These are phyloP conservation scores for Drosophila elegans DNA, from an alignment of 1,140 invertebrate genomes.

Conservation along the genomic window DNA sequence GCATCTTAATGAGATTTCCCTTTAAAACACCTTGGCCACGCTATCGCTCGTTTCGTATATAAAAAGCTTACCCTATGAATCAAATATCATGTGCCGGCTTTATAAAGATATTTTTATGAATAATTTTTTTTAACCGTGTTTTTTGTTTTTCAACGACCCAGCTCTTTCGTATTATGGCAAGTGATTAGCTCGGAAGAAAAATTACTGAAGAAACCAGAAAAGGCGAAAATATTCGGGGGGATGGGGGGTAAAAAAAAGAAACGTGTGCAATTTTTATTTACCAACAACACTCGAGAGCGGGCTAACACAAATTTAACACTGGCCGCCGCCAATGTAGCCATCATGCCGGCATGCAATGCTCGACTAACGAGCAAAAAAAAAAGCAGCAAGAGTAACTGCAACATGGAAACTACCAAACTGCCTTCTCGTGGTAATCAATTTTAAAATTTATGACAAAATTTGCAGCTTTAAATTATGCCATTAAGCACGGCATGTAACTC, in stretches of 20 bases:
- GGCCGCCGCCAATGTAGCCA: slow-evolving; percentile 77
- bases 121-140: slow-evolving; percentile 5
- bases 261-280: slow-evolving; percentile 60
- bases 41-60: slow-evolving; percentile 1
- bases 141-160: background rate
- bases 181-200: slow-evolving; percentile 46
- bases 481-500: slow-evolving; percentile 85
- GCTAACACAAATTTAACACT: slow-evolving; percentile 80
- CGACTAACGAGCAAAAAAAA: slow-evolving; percentile 79
- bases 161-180: slow-evolving; percentile 39
- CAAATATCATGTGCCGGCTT: slow-evolving; percentile 15
- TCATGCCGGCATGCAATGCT: slow-evolving; percentile 79
- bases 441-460: slow-evolving; percentile 85
- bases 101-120: slow-evolving; percentile 30
- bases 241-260: slow-evolving; percentile 12
- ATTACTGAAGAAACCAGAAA: slow-evolving; percentile 16
- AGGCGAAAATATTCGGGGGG: slow-evolving; percentile 1
- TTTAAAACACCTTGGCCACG: background rate
- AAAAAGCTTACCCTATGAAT: background rate
- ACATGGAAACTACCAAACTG: slow-evolving; percentile 65
- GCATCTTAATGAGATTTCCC: background rate
- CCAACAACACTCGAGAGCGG: slow-evolving; percentile 48
- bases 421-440: slow-evolving; percentile 80
- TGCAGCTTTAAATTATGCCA: slow-evolving; percentile 85
- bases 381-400: slow-evolving; percentile 59